Evolutionary conservation across 2,797 vertebrate species (phyloP).

Genomic region (Fistularia commersonii): DNA sequence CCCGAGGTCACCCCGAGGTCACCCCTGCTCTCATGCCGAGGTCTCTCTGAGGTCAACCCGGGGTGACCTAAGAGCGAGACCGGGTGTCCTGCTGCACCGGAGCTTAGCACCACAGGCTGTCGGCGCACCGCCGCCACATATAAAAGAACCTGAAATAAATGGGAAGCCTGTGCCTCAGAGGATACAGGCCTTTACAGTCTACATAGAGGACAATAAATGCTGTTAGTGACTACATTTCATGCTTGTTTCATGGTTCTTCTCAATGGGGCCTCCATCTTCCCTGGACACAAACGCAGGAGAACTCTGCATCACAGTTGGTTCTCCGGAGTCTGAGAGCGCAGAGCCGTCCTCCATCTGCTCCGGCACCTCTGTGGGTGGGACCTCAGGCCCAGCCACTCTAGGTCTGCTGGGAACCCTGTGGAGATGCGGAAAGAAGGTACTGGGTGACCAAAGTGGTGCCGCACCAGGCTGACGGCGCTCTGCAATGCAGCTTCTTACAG

Average conservation of each 20-base stretch:
- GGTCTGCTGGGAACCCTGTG: slow-evolving; percentile 78
- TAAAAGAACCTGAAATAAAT: slow-evolving; percentile 71
- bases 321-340: slow-evolving; percentile 60
- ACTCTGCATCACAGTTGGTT: slow-evolving; percentile 75
- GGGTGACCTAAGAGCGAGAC: too few species aligned
- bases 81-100: slow-evolving; percentile 48
- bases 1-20: too few species aligned
- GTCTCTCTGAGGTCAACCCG: too few species aligned
- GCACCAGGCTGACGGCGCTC: not conserved
- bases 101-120: slow-evolving; percentile 73
- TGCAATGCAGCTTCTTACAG: slow-evolving; percentile 70
- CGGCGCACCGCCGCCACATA: slow-evolving; percentile 43
- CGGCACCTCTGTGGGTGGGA: slow-evolving; percentile 39
- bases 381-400: slow-evolving; percentile 57
- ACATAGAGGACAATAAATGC: slow-evolving; percentile 79
- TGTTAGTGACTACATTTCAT: slow-evolving; percentile 80
- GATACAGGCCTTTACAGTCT: slow-evolving; percentile 82
- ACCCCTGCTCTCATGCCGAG: too few species aligned
- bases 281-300: slow-evolving; percentile 69
- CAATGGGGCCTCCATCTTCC: slow-evolving; percentile 35
- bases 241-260: slow-evolving; percentile 62
- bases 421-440: slow-evolving; percentile 11
- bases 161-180: slow-evolving; percentile 78
- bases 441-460: not conserved
- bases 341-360: slow-evolving; percentile 47